Conservation (phyloP, 1,140 invertebrate species). For the Hylaeus anthracinus region DNA sequence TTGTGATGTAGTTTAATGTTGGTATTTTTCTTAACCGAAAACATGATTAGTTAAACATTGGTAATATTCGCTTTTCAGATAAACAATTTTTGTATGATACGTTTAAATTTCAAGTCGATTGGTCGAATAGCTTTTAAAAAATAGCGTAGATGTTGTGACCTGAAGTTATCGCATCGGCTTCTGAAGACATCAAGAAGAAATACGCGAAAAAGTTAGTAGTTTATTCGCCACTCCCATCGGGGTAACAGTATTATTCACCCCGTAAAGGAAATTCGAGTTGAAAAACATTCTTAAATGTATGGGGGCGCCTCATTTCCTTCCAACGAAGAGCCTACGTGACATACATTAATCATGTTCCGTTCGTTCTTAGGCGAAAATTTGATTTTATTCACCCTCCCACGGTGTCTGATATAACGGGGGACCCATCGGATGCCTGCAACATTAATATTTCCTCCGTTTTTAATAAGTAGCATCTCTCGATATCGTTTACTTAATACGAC, state of each 20-base stretch:
- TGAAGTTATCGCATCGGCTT: too few relatives aligned
- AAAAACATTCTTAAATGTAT: conserved; percentile 53
- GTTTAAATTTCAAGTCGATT: too few relatives aligned
- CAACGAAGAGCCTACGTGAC: conserved; percentile 52
- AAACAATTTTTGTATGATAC: too few relatives aligned
- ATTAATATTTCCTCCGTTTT: conserved; percentile 52
- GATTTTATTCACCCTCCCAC: conserved; percentile 60
- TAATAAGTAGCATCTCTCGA: not conserved
- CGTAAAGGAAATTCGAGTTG: conserved; percentile 35
- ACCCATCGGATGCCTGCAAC: conserved; percentile 14
- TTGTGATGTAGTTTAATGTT: too few relatives aligned
- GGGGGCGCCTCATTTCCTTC: conserved; percentile 50
- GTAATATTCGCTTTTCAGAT: too few relatives aligned
- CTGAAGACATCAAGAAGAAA: not conserved
- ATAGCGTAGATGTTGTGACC: too few relatives aligned
- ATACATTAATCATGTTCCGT: conserved; percentile 62
- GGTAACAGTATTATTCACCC: conserved; percentile 22
- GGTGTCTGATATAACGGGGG: not conserved
- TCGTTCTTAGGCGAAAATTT: conserved; percentile 61
- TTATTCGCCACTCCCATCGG: conserved; percentile 25
- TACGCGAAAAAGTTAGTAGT: not conserved
- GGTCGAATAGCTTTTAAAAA: too few relatives aligned
- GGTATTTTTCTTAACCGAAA: too few relatives aligned
- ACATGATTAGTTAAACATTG: too few relatives aligned
- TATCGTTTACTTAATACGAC: not conserved